Evolutionary conservation across 1,140 invertebrate genomes (phyloP).

Genomic region (Drosophila triauraria): DNA sequence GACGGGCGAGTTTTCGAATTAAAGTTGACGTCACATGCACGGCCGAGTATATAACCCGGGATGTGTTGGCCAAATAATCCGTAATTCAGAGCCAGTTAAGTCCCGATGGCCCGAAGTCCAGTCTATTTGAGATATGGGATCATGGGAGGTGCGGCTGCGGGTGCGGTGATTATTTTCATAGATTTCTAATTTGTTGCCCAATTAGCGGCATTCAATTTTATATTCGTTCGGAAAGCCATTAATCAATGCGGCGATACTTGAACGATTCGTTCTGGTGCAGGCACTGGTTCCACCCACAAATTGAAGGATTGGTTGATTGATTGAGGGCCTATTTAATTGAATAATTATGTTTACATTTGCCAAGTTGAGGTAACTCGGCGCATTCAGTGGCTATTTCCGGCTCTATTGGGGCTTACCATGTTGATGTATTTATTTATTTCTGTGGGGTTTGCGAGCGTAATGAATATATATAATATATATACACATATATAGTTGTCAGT

Average conservation of each 20-base stretch:
- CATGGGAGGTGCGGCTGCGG: not conserved
- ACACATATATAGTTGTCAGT: not conserved
- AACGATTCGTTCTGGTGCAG: not conserved
- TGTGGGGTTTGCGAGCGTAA: not conserved
- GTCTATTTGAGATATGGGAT: not conserved
- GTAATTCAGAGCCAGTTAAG: constrained; percentile 63
- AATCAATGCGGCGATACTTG: constrained; percentile 45
- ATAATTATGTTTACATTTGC: constrained; percentile 15
- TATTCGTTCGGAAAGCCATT: constrained; percentile 29
- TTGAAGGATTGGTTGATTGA: constrained; percentile 35
- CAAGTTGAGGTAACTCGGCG: constrained; percentile 13
- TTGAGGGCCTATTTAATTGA: constrained; percentile 39
- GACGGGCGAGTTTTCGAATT: constrained; percentile 22
- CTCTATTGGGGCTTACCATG: not conserved
- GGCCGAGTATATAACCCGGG: constrained; percentile 7
- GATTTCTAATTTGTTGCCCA: constrained; percentile 76
- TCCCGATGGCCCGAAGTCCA: constrained; percentile 25
- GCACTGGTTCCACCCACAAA: not conserved
- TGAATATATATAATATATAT: not conserved
- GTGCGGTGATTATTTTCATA: constrained; percentile 62
- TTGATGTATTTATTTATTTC: constrained; percentile 8
- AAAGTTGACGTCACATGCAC: constrained; percentile 18
- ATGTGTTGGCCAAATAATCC: constrained; percentile 53
- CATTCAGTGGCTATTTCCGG: constrained; percentile 1
- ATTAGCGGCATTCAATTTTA: constrained; percentile 68